Base-by-base conservation (phyloP, 53 echinoderm and acorn worm genomes). In the Stichopus horrens region DNA sequence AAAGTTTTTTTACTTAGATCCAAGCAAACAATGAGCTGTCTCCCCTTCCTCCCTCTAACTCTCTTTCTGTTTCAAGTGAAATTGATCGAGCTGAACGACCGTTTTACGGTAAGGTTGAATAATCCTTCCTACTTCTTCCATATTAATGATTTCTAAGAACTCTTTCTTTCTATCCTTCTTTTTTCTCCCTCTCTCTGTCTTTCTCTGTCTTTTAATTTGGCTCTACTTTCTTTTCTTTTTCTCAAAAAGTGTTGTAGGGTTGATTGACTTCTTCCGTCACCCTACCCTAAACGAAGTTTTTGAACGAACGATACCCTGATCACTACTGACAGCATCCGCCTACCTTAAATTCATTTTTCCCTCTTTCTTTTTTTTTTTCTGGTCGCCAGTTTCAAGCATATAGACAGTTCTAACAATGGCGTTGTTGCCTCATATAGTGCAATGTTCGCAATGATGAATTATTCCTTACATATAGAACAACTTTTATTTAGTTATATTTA, bases 401-500 rank as follows among this genome's bases (percentile, higher is more conserved):
- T 37, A 37, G 37, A 37, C 37, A 37, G 37, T 37, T 37, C 37
- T 37, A 37, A 37, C 37, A 37, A 37, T 37, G 37, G 37, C 37
- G 37, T 37, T 37, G n/a, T 71, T 71, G 71, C 14, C 18, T 71
- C 16, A 13, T 18, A 81, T 57, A 56, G 81, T 81, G 81, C 81
- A 81, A 81, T 56, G 57, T 81, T 56, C 81, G 13, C 21, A 20
- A 81, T 81, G 81, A 81, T 57, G 56, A 18, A 81, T 81, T 54
- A 58, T 81, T 56, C 58, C 81, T 56, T 13, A 18, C n/a, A 81
- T 56, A 81, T 81, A 54, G 55, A 8, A 81, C 22, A 21, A 58
- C 81, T 18, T 81, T 81, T 81, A 81, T 81, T 81, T 81, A 20
- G 81, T 81, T 81, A 81, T 58, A 37, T n/a, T 18, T 71, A 16